Percentiles rank a stretch among this genome's conserved stretches.
Evolutionary conservation across 2,113 vertebrate species (phyloP).

Genomic region (Xiphias gladius): DNA sequence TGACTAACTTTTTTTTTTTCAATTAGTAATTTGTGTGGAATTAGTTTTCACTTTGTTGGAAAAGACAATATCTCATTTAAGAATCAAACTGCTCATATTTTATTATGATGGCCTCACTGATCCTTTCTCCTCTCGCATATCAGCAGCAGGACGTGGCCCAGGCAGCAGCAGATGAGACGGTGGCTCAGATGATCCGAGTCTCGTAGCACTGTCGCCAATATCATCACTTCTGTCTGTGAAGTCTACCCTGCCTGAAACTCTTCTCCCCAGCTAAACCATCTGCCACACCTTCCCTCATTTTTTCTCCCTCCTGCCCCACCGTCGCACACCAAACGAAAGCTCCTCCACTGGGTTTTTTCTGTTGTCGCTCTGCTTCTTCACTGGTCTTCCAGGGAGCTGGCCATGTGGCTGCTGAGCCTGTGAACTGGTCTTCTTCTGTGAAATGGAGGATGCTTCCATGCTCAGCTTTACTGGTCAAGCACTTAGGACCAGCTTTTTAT

Average conservation of each 20-base stretch:
- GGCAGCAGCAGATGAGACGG: conserved; percentile 89
- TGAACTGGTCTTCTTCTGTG: conserved; percentile 37
- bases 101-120: background rate
- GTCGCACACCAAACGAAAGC: conserved; percentile 9
- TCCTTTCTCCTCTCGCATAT: background rate
- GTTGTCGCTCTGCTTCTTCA: conserved; percentile 27
- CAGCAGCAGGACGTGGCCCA: conserved; percentile 88
- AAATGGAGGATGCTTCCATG: conserved; percentile 38
- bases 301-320: background rate
- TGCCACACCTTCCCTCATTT: conserved; percentile 6
- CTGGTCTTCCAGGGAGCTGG: conserved; percentile 67
- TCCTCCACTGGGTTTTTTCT: conserved; percentile 31
- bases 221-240: conserved; percentile 33
- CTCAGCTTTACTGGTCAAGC: conserved; percentile 35
- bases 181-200: conserved; percentile 95
- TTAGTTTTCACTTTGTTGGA: background rate
- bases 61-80: background rate
- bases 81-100: background rate
- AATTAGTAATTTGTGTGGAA: background rate
- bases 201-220: conserved; percentile 84
- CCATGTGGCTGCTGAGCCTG: conserved; percentile 29
- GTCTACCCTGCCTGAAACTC: conserved; percentile 45
- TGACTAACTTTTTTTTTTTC: background rate
- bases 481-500: conserved; percentile 31
- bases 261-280: conserved; percentile 49